Evolutionary conservation across 2,888 invertebrate species (phyloP), one percentile per base, ranked within the genome.

Genomic region (Apamea crenata): DNA sequence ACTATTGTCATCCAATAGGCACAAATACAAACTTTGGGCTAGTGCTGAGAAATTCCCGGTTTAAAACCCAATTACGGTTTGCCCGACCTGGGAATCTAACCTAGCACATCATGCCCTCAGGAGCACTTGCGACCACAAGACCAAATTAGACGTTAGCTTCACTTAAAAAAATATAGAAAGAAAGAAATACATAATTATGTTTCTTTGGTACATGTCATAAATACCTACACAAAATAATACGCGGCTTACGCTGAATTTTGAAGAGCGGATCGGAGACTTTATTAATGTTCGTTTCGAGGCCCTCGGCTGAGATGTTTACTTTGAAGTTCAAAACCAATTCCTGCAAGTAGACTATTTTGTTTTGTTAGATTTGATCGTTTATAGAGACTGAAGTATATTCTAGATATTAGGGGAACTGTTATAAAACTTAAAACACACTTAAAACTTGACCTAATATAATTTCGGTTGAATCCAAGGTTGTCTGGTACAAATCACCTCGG

Each of bases 321-420:
- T 73, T 44, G 10, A 65, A 65, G 32, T 65, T 36, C 36, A 12
- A 63, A 84, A 81, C 21, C 50, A 25, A 72, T 75, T 73, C 40
- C 21, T 63, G n/a, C 12, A 63, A 18, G 32, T 25, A 47, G 8
- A 32, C 3, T 53, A 29, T 85, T 59, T 67, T 25, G 59, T 74
- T 66, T 70, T 66, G 29, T 72, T 72, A 25, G 0, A 40, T 67
- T 67, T 50, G n/a, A 50, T 77, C 36, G 16, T 50, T 50, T 63
- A 50, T 8, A 29, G 47, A 59, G 14, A 74, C 12, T n/a, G 12
- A 76, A 25, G 50, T 76, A 40, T 53, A 73, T 74, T 25, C 10
- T 18, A 32, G 32, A 14, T 59, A 6, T 21, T 59, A 74, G 6
- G 44, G 29, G 1, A 73, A 32, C 16, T 32, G 16, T 2, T 75